A percentile compares a stretch with the other conserved stretches of the same genome.
These are phyloP conservation scores for Dendronephthya gigantea DNA, from an alignment of 64 coral and sea anemone species.

Conservation along the genomic window DNA sequence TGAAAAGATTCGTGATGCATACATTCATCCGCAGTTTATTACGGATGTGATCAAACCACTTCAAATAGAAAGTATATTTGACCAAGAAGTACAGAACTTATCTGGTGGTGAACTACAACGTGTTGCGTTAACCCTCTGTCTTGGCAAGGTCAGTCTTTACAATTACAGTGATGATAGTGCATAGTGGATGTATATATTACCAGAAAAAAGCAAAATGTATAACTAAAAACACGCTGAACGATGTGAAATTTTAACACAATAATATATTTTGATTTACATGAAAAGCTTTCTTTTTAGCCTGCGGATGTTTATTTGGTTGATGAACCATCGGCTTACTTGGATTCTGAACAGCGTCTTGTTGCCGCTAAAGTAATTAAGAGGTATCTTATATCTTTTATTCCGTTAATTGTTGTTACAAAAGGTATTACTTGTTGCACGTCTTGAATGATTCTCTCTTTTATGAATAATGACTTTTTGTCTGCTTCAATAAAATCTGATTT, in stretches of 20 bases:
- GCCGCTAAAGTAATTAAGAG: slow-evolving; percentile 95
- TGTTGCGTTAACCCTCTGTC: slow-evolving; percentile 83
- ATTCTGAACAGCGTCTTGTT: slow-evolving; percentile 94
- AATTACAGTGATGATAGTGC: neutral
- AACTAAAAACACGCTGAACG: too few relatives aligned
- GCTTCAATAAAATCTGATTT: too few relatives aligned
- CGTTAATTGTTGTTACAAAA: too few relatives aligned
- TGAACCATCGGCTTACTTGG: slow-evolving; percentile 88
- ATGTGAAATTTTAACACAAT: too few relatives aligned
- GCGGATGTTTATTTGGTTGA: slow-evolving; percentile 91
- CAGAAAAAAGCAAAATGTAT: too few relatives aligned
- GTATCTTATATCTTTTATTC: slow-evolving; percentile 9
- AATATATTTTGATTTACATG: neutral
- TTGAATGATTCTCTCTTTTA: too few relatives aligned
- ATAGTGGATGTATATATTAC: too few relatives aligned
- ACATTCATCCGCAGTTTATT: slow-evolving; percentile 96
- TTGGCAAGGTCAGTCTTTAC: slow-evolving; percentile 76
- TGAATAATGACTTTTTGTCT: too few relatives aligned
- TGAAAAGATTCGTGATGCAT: slow-evolving; percentile 84
- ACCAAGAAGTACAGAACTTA: slow-evolving; percentile 94
- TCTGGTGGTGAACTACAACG: slow-evolving; percentile 98
- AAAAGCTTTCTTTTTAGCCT: slow-evolving; percentile 43
- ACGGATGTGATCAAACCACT: slow-evolving; percentile 93
- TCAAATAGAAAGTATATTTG: slow-evolving; percentile 83
- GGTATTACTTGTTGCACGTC: too few relatives aligned